Percentiles rank a stretch among this genome's conserved stretches.
phyloP scores from a whole-genome alignment of 2,113 vertebrate genomes.

The Aptenodytes forsteri region DNA sequence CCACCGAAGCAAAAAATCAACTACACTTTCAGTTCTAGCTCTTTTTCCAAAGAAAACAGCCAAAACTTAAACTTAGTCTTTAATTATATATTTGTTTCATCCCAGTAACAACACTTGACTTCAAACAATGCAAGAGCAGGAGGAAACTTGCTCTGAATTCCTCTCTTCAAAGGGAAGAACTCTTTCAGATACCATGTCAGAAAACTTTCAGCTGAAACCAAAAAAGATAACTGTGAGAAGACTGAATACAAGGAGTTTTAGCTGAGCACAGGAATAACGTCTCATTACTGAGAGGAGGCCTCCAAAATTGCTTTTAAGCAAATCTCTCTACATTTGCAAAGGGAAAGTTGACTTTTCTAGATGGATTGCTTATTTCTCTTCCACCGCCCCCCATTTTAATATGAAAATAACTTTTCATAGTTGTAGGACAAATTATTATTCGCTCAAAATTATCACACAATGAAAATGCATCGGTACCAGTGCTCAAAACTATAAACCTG shows the following conservation, averaged over 20 bases:
- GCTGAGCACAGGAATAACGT: background rate
- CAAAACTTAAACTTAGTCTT: conserved; percentile 19
- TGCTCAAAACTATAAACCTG: background rate
- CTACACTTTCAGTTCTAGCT: background rate
- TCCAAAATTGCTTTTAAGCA: background rate
- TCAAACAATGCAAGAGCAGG: conserved; percentile 58
- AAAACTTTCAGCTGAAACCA: background rate
- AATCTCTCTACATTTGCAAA: background rate
- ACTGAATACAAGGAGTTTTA: background rate
- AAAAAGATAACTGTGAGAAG: background rate
- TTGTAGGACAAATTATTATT: background rate
- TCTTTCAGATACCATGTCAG: conserved; percentile 20
- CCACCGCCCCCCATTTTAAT: background rate
- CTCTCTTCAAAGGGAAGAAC: conserved; percentile 39
- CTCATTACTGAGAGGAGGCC: background rate
- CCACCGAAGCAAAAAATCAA: conserved; percentile 21
- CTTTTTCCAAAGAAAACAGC: conserved; percentile 33
- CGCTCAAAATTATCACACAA: background rate
- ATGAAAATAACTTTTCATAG: background rate
- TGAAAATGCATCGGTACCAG: background rate
- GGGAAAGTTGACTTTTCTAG: background rate
- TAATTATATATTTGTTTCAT: conserved; percentile 65
- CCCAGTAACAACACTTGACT: conserved; percentile 33
- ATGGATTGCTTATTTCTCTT: background rate
- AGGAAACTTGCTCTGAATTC: conserved; percentile 65